Percentiles rank a stretch among this genome's conserved stretches.
Conservation (phyloP, 2,797 vertebrate species). For the Gambelia wislizenii region DNA sequence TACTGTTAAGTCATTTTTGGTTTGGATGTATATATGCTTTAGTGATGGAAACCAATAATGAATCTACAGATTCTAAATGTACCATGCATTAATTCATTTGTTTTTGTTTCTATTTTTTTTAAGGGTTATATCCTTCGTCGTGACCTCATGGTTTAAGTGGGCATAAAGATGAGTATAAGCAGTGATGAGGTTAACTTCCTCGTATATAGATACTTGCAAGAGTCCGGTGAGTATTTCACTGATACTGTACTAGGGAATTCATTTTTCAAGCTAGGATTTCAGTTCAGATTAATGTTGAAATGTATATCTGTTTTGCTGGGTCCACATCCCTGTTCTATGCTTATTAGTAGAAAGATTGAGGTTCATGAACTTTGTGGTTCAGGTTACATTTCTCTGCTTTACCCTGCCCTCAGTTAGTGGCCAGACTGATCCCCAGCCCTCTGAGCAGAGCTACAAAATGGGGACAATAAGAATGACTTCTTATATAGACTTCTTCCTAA, state of each 20-base stretch:
- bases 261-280: not conserved
- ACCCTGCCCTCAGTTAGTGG: not conserved
- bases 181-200: slow-evolving; percentile 99
- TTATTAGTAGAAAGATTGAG: slow-evolving; percentile 53
- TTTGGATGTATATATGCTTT: not conserved
- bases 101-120: slow-evolving; percentile 74
- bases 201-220: slow-evolving; percentile 99
- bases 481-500: not conserved
- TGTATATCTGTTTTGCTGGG: not conserved
- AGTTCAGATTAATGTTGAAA: not conserved
- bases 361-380: not conserved
- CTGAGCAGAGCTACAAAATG: not conserved
- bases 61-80: slow-evolving; percentile 60
- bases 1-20: not conserved
- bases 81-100: slow-evolving; percentile 57
- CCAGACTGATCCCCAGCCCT: too few relatives aligned
- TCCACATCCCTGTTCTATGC: slow-evolving; percentile 64
- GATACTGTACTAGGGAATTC: slow-evolving; percentile 52
- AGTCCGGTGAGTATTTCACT: slow-evolving; percentile 91
- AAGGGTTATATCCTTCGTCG: slow-evolving; percentile 95
- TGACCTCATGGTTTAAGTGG: slow-evolving; percentile 99
- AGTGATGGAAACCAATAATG: slow-evolving; percentile 19
- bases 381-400: not conserved
- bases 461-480: not conserved
- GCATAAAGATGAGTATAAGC: slow-evolving; percentile 99